Conservation (phyloP, 2,797 vertebrate species). For the Vespertilio murinus region DNA sequence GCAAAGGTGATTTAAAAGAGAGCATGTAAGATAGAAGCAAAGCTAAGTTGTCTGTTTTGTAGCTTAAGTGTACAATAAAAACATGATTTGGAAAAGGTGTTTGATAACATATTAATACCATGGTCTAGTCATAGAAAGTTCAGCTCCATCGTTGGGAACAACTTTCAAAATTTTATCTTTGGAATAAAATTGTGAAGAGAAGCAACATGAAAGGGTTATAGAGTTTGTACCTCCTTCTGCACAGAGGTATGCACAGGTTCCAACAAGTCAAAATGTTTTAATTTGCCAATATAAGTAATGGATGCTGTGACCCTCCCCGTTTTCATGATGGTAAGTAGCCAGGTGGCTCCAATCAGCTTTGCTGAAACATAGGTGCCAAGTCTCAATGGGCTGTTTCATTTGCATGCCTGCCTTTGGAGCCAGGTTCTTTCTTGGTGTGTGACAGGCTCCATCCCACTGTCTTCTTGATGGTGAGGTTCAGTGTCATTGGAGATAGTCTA, state of each 20-base stretch:
- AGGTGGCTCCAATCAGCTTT: slow-evolving; percentile 59
- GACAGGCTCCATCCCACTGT: slow-evolving; percentile 11
- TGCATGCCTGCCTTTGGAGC: slow-evolving; percentile 51
- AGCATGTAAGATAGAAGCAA: background rate
- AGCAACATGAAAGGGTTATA: background rate
- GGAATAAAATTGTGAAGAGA: slow-evolving; percentile 31
- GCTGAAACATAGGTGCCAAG: slow-evolving; percentile 41
- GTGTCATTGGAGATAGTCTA: background rate
- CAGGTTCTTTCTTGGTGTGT: slow-evolving; percentile 24
- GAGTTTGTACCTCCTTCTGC: slow-evolving; percentile 12
- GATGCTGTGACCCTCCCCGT: slow-evolving; percentile 21
- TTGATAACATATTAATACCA: background rate
- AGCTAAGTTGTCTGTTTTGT: slow-evolving; percentile 40
- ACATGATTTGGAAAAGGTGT: background rate
- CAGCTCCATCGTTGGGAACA: background rate
- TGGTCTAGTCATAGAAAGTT: slow-evolving; percentile 20
- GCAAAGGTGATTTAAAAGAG: slow-evolving; percentile 29
- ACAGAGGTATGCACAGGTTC: background rate
- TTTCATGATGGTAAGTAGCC: slow-evolving; percentile 50
- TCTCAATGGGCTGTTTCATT: slow-evolving; percentile 51
- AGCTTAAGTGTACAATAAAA: background rate
- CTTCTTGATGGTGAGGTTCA: background rate
- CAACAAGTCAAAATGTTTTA: slow-evolving; percentile 41
- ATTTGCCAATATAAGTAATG: slow-evolving; percentile 36
- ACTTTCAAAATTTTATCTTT: slow-evolving; percentile 32